Conservation (phyloP, 2,797 vertebrate genomes). For the Moxostoma hubbsi region DNA sequence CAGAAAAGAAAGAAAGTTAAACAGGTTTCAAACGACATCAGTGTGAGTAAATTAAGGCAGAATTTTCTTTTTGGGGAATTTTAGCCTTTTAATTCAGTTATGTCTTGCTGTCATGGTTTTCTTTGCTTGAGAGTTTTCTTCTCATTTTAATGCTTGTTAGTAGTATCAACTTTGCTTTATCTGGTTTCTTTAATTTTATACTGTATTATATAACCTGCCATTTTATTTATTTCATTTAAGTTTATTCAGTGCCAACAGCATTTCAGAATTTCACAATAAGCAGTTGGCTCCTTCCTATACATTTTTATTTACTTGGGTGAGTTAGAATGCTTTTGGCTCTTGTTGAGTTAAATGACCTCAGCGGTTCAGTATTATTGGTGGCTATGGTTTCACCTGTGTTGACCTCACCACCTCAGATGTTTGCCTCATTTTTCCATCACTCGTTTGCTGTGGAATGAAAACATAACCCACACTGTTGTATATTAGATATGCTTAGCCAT, state of each 20-base stretch:
- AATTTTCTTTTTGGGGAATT: conserved; percentile 25
- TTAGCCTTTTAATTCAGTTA: conserved; percentile 27
- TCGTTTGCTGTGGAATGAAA: conserved; percentile 60
- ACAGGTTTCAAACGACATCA: no score
- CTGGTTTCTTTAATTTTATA: conserved; percentile 2
- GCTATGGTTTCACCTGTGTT: conserved; percentile 47
- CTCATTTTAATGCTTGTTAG: background rate
- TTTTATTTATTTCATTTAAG: conserved; percentile 12
- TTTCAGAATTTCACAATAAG: background rate
- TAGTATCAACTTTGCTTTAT: background rate
- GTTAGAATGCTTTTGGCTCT: conserved; percentile 17
- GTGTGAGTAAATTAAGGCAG: no score
- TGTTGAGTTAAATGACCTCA: conserved; percentile 13
- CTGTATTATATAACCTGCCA: no score
- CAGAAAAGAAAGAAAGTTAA: no score
- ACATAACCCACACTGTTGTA: conserved; percentile 29
- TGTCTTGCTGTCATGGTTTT: conserved; percentile 38
- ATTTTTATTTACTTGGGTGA: background rate
- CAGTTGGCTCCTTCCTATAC: background rate
- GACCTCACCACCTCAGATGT: conserved; percentile 60
- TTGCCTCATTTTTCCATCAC: conserved; percentile 56
- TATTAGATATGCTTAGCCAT: background rate
- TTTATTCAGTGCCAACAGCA: background rate
- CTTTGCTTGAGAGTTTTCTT: conserved; percentile 31
- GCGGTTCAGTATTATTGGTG: background rate